Conservation (phyloP, 2,113 vertebrate species). For the Bambusicola thoracicus region DNA sequence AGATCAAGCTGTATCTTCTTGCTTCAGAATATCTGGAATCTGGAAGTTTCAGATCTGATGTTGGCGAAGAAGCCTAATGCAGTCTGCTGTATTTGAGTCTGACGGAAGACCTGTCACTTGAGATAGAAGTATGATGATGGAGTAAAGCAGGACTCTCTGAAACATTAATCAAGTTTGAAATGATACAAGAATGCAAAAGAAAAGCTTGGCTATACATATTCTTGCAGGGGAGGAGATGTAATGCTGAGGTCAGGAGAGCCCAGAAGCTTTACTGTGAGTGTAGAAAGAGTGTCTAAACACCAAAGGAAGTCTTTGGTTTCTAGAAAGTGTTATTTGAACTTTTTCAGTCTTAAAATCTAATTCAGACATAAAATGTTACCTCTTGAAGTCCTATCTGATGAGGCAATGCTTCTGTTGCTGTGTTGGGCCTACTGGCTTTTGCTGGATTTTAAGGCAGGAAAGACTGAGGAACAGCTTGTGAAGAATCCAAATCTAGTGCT, state of each 20-base stretch:
- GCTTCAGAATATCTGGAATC: neutral
- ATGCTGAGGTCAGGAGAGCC: neutral
- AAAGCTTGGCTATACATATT: fast-evolving
- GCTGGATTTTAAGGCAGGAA: neutral
- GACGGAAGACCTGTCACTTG: neutral
- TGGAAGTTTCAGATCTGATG: neutral
- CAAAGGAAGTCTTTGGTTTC: neutral
- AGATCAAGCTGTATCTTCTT: neutral
- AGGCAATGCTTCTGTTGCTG: neutral
- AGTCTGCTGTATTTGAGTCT: neutral
- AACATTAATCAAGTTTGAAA: neutral
- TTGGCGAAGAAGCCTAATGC: neutral
- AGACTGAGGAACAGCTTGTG: neutral
- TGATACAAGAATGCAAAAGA: neutral
- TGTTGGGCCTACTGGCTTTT: neutral
- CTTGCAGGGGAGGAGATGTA: neutral
- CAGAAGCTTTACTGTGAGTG: neutral
- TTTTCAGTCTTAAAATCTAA: neutral
- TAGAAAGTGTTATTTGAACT: neutral
- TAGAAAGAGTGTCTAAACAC: neutral
- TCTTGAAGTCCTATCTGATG: neutral
- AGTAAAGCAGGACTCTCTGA: neutral
- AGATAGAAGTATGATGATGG: neutral
- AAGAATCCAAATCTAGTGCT: neutral
- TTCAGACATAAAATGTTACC: neutral